Evolutionary conservation across 1,140 invertebrate species (phyloP).

Genomic region (Phenacoccus solenopsis): DNA sequence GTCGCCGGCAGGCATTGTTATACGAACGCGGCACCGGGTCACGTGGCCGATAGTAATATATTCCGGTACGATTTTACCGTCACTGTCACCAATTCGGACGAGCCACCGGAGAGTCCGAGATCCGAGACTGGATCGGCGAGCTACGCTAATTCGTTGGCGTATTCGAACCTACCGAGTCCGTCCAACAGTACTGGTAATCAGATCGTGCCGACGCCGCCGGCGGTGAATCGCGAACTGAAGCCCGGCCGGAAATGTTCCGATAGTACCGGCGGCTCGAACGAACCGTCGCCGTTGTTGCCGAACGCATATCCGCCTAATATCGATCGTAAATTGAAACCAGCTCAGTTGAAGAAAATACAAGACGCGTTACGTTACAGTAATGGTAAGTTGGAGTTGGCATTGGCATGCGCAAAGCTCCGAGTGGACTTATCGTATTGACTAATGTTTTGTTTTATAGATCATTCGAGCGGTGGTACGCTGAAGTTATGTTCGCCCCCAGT

Average conservation of each 20-base stretch:
- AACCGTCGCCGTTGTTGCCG: slow-evolving; percentile 29
- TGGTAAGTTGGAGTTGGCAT: no score
- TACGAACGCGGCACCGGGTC: slow-evolving; percentile 54
- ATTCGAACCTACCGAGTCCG: slow-evolving; percentile 46
- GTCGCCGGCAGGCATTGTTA: slow-evolving; percentile 46
- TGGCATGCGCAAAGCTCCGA: no score
- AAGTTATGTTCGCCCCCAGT: slow-evolving; percentile 28
- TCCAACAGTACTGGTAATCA: slow-evolving; percentile 33
- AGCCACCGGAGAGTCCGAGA: slow-evolving; percentile 40
- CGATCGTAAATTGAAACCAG: slow-evolving; percentile 40
- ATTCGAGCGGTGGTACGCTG: slow-evolving; percentile 21
- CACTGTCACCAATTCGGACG: slow-evolving; percentile 23
- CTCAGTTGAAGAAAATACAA: slow-evolving; percentile 20
- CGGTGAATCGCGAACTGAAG: slow-evolving; percentile 64
- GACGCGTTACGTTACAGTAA: background rate
- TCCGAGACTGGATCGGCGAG: slow-evolving; percentile 36
- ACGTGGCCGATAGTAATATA: slow-evolving; percentile 34
- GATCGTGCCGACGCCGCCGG: slow-evolving; percentile 46
- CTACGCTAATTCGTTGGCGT: slow-evolving; percentile 36
- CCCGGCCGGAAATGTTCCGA: slow-evolving; percentile 50
- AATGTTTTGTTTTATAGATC: background rate
- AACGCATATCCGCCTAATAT: slow-evolving; percentile 39
- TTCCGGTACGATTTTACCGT: slow-evolving; percentile 43
- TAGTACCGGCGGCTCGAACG: slow-evolving; percentile 27
- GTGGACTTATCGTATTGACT: background rate